Evolutionary conservation across 2,113 vertebrate species (phyloP), one percentile per base, ranked within the genome.

Genomic region (Morone saxatilis): DNA sequence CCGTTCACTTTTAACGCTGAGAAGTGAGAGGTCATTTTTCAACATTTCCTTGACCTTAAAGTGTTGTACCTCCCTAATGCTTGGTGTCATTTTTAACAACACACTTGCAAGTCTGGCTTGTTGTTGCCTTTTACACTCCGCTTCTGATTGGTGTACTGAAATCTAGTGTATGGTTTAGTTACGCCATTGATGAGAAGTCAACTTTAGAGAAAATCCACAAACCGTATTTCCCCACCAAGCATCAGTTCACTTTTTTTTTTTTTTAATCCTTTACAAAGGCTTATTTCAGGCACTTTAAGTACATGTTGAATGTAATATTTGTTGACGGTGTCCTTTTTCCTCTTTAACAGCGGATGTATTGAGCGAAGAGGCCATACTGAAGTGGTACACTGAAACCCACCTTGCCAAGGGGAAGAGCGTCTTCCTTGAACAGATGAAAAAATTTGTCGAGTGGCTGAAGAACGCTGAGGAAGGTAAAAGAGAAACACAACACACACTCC

Each of bases 341-440:
- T 57, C 6, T 31, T 31, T 16, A 41, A 0, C 89, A 99, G 98
- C 98, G 81, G 98, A 99, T 85, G 98, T 99, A 47, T 90, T 99
- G 94, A 99, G 98, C 16, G 98, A 99, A 92, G 98, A 99, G 93
- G 97, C 97, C 90, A 99, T 99, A 88, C 89, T 99, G 77, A 99
- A 99, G 94, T 99, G 98, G 98, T 99, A 99, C 89, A 96, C 96
- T 31, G 98, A 99, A 60, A 96, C 96, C 0, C 98, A 99, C 87
- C 76, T 98, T 76, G 96, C 97, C 84, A 99, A 99, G 93, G 98
- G 98, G 76, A 99, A 97, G 90, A 99, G 98, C 4, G 96, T 99
- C 50, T 99, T 99, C 95, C 97, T 99, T 73, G 98, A 99, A 88
- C 98, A 99, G 86, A 99, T 99, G 98, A 99, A 99, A 80, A 99